A percentile compares a stretch with the other conserved stretches of the same genome.
Evolutionary conservation across 37 sponge, comb jelly and placozoan species (phyloP).

Genomic region (Beroe forskalii): DNA sequence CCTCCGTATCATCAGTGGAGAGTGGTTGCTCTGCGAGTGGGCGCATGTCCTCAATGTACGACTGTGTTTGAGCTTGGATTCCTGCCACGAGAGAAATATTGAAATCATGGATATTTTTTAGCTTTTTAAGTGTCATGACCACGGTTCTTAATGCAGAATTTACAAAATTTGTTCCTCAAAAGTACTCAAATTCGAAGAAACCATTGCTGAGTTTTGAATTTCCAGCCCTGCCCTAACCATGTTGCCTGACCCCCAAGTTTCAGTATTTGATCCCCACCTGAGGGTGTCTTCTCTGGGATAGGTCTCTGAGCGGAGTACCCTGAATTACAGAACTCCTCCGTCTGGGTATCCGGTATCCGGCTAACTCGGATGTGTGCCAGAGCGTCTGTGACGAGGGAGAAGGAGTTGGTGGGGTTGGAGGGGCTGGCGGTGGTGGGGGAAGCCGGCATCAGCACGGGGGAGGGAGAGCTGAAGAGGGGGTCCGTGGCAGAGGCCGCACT

Average conservation of each 20-base stretch:
- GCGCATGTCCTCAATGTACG: slow-evolving; percentile 20
- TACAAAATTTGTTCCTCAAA: no score
- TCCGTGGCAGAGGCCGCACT: no score
- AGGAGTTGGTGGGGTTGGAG: neutral
- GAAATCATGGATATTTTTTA: no score
- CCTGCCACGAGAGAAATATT: no score
- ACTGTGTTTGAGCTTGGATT: slow-evolving; percentile 63
- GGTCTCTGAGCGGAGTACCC: slow-evolving; percentile 42
- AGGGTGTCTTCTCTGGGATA: slow-evolving; percentile 35
- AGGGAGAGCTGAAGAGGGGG: no score
- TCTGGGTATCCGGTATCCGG: slow-evolving; percentile 48
- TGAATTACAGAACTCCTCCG: slow-evolving; percentile 64
- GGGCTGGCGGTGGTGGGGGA: slow-evolving; percentile 45
- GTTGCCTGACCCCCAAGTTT: no score
- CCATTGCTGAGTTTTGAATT: no score
- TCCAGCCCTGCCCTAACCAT: no score
- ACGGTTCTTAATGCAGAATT: no score
- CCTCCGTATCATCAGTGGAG: neutral
- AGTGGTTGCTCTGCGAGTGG: neutral
- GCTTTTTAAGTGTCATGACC: no score
- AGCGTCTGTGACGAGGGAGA: slow-evolving; percentile 53
- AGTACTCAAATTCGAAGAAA: no score
- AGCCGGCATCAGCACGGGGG: neutral
- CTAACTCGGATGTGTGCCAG: slow-evolving; percentile 55
- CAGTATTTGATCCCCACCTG: slow-evolving; percentile 13